phyloP scores from a whole-genome alignment of 1,140 invertebrate genomes.

The Asobara japonica region DNA sequence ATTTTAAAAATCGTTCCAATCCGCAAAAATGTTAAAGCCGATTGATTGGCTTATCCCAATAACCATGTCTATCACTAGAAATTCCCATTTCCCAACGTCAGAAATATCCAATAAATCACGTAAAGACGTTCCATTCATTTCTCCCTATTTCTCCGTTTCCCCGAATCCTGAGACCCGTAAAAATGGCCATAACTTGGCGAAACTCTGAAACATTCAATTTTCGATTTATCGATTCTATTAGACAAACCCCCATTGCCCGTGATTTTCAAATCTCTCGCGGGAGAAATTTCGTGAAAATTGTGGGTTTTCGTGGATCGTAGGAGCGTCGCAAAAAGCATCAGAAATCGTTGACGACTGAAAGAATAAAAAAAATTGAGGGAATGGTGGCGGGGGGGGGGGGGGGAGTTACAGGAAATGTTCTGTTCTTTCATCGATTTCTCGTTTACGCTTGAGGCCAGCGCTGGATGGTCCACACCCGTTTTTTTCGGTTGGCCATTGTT shows the following conservation, averaged over 20 bases:
- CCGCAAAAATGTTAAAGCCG: not conserved
- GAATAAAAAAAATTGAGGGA: constrained; percentile 8
- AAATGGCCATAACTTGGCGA: not conserved
- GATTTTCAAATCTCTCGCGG: not conserved
- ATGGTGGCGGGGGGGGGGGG: not conserved
- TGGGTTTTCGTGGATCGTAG: not conserved
- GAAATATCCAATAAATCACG: no score
- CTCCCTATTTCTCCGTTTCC: no score
- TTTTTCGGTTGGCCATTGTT: not conserved
- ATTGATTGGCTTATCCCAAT: no score
- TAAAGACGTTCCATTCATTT: no score
- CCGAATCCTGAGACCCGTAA: no score
- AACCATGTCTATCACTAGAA: no score
- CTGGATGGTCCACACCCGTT: not conserved
- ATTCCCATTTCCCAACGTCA: no score
- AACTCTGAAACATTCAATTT: not conserved
- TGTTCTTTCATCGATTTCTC: not conserved
- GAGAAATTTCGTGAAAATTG: not conserved
- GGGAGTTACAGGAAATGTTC: constrained; percentile 12
- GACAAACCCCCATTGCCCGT: not conserved
- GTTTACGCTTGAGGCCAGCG: not conserved
- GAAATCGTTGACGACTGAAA: not conserved
- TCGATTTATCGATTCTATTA: not conserved
- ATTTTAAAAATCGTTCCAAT: not conserved
- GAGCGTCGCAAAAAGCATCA: not conserved